Evolutionary conservation across 2,888 invertebrate genomes (phyloP).

Genomic region (Pammene aurita): DNA sequence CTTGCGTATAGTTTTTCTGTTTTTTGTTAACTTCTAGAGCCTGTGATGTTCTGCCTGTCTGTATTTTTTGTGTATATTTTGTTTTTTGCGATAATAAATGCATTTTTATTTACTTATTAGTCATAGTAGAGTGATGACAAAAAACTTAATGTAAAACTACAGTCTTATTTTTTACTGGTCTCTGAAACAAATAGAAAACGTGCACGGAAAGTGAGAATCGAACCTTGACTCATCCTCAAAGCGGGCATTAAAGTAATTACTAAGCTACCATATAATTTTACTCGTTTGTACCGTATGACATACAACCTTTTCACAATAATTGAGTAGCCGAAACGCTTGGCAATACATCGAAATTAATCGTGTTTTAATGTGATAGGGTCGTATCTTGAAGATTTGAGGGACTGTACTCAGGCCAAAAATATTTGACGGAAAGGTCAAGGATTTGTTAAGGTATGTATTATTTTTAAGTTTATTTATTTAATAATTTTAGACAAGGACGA

Average conservation of each 20-base stretch:
- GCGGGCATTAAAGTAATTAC: constrained; percentile 24
- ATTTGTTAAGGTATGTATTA: background rate
- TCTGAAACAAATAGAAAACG: constrained; percentile 27
- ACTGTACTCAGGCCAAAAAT: background rate
- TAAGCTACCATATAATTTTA: constrained; percentile 37
- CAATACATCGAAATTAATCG: background rate
- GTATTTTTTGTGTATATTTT: too few species aligned
- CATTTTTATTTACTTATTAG: too few species aligned
- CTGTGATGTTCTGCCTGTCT: too few species aligned
- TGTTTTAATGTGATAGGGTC: background rate
- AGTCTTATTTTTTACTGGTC: background rate
- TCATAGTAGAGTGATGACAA: too few species aligned
- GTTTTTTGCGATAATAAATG: too few species aligned
- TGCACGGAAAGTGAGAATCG: constrained; percentile 29
- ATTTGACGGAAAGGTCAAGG: constrained; percentile 25
- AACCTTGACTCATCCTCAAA: constrained; percentile 35
- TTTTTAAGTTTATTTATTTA: constrained; percentile 2
- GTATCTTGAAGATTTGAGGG: background rate
- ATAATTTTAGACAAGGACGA: too few species aligned
- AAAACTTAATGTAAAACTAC: background rate
- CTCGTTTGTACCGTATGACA: background rate
- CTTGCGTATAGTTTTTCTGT: too few species aligned
- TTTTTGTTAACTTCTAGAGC: too few species aligned
- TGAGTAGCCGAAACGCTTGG: background rate
- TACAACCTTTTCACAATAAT: constrained; percentile 10